Percentiles rank a stretch among this genome's conserved stretches.
These are phyloP conservation scores for Eudyptes chrysolophus DNA, from an alignment of 2,113 vertebrate genomes.

Conservation along the genomic window DNA sequence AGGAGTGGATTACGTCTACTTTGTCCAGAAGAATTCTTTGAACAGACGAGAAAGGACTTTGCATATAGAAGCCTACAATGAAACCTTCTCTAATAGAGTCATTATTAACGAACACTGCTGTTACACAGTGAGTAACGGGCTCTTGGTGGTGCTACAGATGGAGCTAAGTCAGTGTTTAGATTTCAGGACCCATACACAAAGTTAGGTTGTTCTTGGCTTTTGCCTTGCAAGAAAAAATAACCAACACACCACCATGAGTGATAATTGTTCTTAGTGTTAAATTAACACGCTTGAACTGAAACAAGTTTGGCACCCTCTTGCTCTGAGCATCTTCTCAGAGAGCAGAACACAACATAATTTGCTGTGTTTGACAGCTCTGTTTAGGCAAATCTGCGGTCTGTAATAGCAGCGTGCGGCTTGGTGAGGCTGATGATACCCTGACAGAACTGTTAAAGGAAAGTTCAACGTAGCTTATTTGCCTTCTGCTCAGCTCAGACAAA, in stretches of 20 bases:
- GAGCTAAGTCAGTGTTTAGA: neutral
- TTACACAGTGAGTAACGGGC: conserved; percentile 86
- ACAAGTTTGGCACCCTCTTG: conserved; percentile 7
- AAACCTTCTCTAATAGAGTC: conserved; percentile 94
- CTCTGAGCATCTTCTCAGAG: neutral
- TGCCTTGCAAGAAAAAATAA: neutral
- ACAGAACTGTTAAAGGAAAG: conserved; percentile 6
- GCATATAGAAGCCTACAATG: conserved; percentile 94
- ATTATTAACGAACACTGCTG: conserved; percentile 92
- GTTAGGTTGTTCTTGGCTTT: neutral
- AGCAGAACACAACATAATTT: neutral
- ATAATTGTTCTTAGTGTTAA: neutral
- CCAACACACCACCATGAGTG: neutral
- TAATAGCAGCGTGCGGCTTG: neutral
- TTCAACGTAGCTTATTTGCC: neutral
- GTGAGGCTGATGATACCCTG: neutral
- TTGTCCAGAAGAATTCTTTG: conserved; percentile 93
- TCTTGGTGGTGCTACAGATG: neutral
- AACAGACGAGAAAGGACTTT: conserved; percentile 90
- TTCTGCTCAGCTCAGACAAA: neutral
- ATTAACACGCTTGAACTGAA: neutral
- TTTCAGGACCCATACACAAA: neutral
- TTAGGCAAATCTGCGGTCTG: neutral
- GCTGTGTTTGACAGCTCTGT: conserved; percentile 12
- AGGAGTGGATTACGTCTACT: conserved; percentile 96